Percentiles rank a stretch among this genome's conserved stretches.
phyloP scores from a whole-genome alignment of 2,113 vertebrate genomes.

The Grammomys surdaster region DNA sequence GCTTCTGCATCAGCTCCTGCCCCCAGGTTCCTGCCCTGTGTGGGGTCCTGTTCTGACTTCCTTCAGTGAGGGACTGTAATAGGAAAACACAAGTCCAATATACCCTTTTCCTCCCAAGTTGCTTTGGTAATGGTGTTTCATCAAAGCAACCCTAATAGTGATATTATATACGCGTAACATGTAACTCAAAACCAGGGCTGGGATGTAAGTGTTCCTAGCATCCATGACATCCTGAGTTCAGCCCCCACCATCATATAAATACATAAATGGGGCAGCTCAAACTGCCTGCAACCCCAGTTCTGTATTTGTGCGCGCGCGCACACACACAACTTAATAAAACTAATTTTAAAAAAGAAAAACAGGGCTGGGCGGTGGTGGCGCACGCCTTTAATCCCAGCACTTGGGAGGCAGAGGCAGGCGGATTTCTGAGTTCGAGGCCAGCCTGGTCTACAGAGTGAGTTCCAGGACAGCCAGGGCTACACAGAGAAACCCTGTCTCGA shows the following conservation, averaged over 20 bases:
- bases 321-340: background rate
- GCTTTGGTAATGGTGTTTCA: background rate
- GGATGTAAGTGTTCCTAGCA: background rate
- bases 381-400: too few relatives aligned
- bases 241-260: background rate
- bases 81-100: background rate
- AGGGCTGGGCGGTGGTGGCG: too few relatives aligned
- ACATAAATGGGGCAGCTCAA: background rate
- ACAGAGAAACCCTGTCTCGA: too few relatives aligned
- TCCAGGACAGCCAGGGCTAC: too few relatives aligned
- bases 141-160: background rate
- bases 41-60: background rate
- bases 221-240: background rate
- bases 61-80: background rate
- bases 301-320: accelerated
- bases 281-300: background rate
- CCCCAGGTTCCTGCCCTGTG: background rate
- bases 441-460: too few relatives aligned
- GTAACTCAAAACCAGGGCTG: background rate
- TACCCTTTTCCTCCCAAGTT: background rate
- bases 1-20: background rate
- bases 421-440: too few relatives aligned
- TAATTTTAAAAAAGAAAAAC: background rate
- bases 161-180: background rate
- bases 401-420: too few relatives aligned